Conservation (phyloP, 2,888 invertebrate species). For the Heteromyza rotundicornis region DNA sequence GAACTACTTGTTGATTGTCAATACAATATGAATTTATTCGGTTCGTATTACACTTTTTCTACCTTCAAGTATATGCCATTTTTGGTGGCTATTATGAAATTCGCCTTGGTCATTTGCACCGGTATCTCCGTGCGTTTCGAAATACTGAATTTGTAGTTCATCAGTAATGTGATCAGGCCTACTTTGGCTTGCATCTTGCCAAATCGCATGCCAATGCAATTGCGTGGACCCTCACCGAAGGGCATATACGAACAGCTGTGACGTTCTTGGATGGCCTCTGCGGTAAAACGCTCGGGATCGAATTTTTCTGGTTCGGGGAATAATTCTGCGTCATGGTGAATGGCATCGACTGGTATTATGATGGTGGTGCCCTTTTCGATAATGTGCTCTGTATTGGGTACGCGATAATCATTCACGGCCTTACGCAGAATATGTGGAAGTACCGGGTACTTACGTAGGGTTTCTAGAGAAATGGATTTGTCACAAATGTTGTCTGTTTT, state of each 20-base stretch:
- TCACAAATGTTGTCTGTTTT: slow-evolving; percentile 4
- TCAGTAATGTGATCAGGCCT: slow-evolving; percentile 43
- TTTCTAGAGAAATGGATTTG: slow-evolving; percentile 57
- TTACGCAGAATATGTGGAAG: slow-evolving; percentile 64
- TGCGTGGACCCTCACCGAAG: slow-evolving; percentile 57
- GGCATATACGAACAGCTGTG: slow-evolving; percentile 56
- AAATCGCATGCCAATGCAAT: slow-evolving; percentile 56
- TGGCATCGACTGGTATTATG: slow-evolving; percentile 57
- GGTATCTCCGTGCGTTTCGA: slow-evolving; percentile 27
- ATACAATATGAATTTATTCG: no score
- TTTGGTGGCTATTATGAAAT: slow-evolving; percentile 25
- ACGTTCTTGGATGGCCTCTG: slow-evolving; percentile 64
- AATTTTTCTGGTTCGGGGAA: slow-evolving; percentile 67
- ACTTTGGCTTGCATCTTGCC: slow-evolving; percentile 52
- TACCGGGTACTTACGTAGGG: slow-evolving; percentile 66
- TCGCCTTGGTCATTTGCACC: slow-evolving; percentile 15
- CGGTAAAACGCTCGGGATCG: slow-evolving; percentile 68
- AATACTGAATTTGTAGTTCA: slow-evolving; percentile 28
- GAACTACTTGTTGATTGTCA: no score
- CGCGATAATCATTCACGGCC: slow-evolving; percentile 63
- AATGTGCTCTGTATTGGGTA: slow-evolving; percentile 62
- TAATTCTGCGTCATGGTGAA: slow-evolving; percentile 65
- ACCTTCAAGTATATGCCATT: slow-evolving; percentile 29
- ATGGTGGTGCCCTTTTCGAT: slow-evolving; percentile 57
- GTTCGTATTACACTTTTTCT: not conserved